Conservation (phyloP, 2,797 vertebrate species). For the Manis crassicaudata region DNA sequence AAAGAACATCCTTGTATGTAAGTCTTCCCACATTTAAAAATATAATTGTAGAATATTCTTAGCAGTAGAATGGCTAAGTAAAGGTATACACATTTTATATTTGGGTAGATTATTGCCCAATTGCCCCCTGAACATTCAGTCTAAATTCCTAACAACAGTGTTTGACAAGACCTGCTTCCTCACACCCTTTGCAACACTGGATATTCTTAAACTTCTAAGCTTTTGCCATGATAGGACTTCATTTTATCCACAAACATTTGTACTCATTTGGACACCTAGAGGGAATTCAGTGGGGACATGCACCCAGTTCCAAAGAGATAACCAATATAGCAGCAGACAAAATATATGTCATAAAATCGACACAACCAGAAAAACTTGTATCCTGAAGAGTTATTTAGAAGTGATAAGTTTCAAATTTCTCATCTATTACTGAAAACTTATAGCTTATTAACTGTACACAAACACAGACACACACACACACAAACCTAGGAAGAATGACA, state of each 20-base stretch:
- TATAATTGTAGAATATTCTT: conserved; percentile 18
- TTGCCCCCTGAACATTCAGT: neutral
- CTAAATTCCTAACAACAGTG: neutral
- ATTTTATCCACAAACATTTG: neutral
- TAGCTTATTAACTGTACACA: neutral
- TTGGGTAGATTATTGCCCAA: neutral
- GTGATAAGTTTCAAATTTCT: neutral
- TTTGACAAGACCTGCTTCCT: neutral
- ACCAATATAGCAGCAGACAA: neutral
- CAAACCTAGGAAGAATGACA: neutral
- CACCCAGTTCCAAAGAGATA: neutral
- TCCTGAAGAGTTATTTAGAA: neutral
- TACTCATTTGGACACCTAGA: neutral
- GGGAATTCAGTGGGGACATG: neutral
- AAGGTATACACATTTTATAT: neutral
- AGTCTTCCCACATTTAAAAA: conserved; percentile 21
- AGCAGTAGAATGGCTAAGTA: neutral
- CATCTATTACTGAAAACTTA: neutral
- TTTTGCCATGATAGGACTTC: neutral
- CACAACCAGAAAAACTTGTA: neutral
- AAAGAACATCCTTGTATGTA: neutral
- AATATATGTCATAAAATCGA: neutral
- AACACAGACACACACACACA: neutral
- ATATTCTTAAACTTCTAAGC: neutral
- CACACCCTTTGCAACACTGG: neutral